Percentiles rank a stretch among this genome's conserved stretches.
phyloP scores from a whole-genome alignment of 1,140 invertebrate species.

The Neocloeon triangulifer region DNA sequence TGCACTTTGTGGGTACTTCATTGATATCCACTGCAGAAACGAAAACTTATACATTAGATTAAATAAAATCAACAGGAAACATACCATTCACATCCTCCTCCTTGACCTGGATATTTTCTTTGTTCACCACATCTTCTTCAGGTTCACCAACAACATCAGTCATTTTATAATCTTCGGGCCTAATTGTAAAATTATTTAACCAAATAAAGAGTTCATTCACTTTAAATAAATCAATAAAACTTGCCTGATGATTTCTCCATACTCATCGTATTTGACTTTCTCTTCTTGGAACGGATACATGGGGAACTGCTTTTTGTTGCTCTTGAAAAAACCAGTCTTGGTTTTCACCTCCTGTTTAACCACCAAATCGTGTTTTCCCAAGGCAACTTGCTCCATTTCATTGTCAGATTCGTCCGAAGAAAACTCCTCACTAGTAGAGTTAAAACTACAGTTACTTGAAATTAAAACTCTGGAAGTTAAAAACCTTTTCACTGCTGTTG shows the following conservation, averaged over 20 bases:
- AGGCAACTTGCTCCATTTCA: slow-evolving; percentile 54
- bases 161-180: slow-evolving; percentile 72
- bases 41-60: background rate
- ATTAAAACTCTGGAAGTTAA: background rate
- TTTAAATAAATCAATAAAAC: too few species aligned
- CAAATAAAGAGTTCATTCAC: slow-evolving; percentile 13
- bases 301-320: slow-evolving; percentile 79
- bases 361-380: slow-evolving; percentile 71
- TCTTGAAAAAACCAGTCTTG: slow-evolving; percentile 63
- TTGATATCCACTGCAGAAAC: slow-evolving; percentile 25
- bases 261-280: slow-evolving; percentile 80
- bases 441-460: background rate
- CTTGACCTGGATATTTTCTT: slow-evolving; percentile 41
- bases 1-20: slow-evolving; percentile 77
- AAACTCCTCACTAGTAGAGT: background rate
- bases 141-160: slow-evolving; percentile 34
- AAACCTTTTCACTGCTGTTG: slow-evolving; percentile 1
- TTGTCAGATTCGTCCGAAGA: slow-evolving; percentile 55
- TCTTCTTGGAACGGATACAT: slow-evolving; percentile 94
- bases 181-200: slow-evolving; percentile 14
- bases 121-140: slow-evolving; percentile 52
- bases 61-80: slow-evolving; percentile 1
- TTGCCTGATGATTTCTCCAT: slow-evolving; percentile 83
- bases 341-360: slow-evolving; percentile 52
- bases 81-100: slow-evolving; percentile 26